These are phyloP conservation scores for Fabriciana adippe DNA, from an alignment of 2,888 invertebrate genomes.

Conservation along the genomic window DNA sequence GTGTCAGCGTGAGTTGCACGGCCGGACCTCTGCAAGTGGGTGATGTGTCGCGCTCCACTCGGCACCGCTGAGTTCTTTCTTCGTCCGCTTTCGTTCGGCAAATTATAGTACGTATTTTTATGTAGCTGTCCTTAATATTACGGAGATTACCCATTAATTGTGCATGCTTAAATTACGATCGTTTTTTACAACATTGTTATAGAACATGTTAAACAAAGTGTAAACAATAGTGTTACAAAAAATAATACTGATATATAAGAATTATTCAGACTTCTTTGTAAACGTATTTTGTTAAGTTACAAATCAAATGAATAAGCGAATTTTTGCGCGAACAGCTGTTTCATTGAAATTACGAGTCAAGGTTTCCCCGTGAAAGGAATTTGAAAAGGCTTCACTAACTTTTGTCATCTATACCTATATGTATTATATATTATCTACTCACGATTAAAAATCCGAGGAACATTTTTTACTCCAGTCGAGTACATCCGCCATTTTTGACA, in stretches of 20 bases:
- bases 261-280: background rate
- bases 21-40: slow-evolving; percentile 54
- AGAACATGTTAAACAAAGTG: background rate
- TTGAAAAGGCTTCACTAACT: slow-evolving; percentile 36
- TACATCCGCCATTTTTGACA: slow-evolving; percentile 41
- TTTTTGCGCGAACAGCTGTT: slow-evolving; percentile 32
- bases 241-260: no score
- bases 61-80: slow-evolving; percentile 55
- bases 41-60: slow-evolving; percentile 71
- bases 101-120: slow-evolving; percentile 53
- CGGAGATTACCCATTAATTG: slow-evolving; percentile 49
- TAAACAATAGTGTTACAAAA: no score
- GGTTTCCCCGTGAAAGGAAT: slow-evolving; percentile 37
- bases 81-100: slow-evolving; percentile 54
- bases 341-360: slow-evolving; percentile 40
- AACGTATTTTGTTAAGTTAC: slow-evolving; percentile 44
- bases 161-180: slow-evolving; percentile 53
- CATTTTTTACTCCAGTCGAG: slow-evolving; percentile 23
- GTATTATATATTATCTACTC: slow-evolving; percentile 20
- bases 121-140: slow-evolving; percentile 50
- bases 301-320: slow-evolving; percentile 44
- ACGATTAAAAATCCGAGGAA: slow-evolving; percentile 30
- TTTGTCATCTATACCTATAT: slow-evolving; percentile 25
- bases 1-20: slow-evolving; percentile 48
- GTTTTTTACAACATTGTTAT: background rate